Conservation (phyloP, 2,113 vertebrate species). For the Talpa occidentalis region DNA sequence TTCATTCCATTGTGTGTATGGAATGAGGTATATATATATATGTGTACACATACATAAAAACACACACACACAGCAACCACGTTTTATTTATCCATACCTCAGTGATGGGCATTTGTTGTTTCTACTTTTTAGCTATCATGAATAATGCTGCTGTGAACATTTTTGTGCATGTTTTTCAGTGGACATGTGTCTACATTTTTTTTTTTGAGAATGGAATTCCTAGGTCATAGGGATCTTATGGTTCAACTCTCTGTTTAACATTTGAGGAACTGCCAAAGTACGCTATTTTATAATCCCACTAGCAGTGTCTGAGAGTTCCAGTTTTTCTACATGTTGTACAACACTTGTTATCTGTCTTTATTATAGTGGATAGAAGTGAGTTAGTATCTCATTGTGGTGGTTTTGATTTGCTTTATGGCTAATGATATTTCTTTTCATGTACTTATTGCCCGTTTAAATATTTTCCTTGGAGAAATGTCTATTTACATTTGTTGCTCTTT, state of each 20-base stretch:
- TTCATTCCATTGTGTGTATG: background rate
- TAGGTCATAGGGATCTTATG: background rate
- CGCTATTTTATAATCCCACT: background rate
- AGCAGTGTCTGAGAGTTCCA: background rate
- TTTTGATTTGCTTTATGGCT: slow-evolving; percentile 32
- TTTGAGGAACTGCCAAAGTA: background rate
- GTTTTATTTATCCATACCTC: slow-evolving; percentile 3
- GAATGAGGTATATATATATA: accelerated
- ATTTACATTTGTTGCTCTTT: background rate
- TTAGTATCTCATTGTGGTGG: background rate
- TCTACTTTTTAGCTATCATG: background rate
- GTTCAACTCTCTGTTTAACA: slow-evolving; percentile 7
- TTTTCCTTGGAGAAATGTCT: slow-evolving; percentile 17
- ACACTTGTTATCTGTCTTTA: background rate
- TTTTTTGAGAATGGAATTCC: slow-evolving; percentile 27
- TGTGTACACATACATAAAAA: background rate
- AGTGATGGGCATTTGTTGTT: background rate
- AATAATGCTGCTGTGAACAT: background rate
- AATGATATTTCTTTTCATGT: slow-evolving; percentile 19
- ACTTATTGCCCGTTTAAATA: background rate
- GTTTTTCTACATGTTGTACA: background rate
- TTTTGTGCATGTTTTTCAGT: slow-evolving; percentile 50
- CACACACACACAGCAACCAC: background rate
- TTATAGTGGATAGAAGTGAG: background rate
- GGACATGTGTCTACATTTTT: slow-evolving; percentile 25